Evolutionary conservation across 2,888 invertebrate species (phyloP).

Genomic region (Melangyna quadrimaculata): DNA sequence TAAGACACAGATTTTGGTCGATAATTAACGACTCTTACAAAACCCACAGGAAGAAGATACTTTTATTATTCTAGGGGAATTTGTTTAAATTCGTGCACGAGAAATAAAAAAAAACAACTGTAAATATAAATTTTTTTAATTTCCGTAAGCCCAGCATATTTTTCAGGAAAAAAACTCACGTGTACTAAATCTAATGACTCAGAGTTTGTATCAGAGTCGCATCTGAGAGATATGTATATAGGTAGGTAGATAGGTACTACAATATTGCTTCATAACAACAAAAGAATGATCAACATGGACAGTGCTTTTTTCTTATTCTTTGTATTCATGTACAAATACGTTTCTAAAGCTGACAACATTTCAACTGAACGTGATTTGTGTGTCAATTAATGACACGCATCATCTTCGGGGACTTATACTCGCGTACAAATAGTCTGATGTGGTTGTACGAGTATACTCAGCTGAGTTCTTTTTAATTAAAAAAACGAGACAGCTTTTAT

Average conservation of each 20-base stretch:
- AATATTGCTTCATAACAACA: conserved; percentile 38
- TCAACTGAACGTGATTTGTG: conserved; percentile 52
- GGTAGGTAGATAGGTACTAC: too few species aligned
- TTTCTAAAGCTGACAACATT: conserved; percentile 18
- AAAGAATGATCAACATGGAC: conserved; percentile 11
- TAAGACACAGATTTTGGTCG: too few species aligned
- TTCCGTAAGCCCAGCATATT: too few species aligned
- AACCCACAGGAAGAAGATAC: too few species aligned
- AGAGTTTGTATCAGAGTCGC: background rate
- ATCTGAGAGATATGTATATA: conserved; percentile 22
- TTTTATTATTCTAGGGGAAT: too few species aligned
- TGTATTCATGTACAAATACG: background rate
- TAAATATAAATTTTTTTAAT: too few species aligned
- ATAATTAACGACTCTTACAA: too few species aligned
- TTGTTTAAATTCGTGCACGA: too few species aligned
- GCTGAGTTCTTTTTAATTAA: conserved; percentile 35
- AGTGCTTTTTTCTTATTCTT: conserved; percentile 26
- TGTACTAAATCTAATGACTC: background rate
- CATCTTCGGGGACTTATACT: conserved; percentile 51
- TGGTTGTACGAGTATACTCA: background rate
- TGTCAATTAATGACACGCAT: conserved; percentile 57
- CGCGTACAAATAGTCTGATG: background rate
- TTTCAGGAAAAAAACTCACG: background rate
- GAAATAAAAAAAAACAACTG: too few species aligned
- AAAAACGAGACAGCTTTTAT: conserved; percentile 25